Evolutionary conservation across 1,140 invertebrate genomes (phyloP).

Genomic region (Tribolium madens): DNA sequence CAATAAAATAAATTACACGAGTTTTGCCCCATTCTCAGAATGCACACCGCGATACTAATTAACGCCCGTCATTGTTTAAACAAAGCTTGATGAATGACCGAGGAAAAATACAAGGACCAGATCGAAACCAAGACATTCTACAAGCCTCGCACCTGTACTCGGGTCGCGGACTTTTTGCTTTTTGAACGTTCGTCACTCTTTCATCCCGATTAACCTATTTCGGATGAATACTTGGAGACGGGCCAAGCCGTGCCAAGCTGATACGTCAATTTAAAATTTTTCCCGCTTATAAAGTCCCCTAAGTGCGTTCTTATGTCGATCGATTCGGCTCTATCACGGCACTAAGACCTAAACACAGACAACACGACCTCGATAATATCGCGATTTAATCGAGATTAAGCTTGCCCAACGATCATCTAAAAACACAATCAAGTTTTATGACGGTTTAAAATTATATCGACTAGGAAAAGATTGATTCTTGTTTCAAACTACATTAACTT

Average conservation of each 20-base stretch:
- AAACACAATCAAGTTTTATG: constrained; percentile 15
- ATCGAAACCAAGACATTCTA: constrained; percentile 7
- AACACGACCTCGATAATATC: constrained; percentile 13
- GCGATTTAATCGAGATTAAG: constrained; percentile 30
- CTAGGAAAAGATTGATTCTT: neutral
- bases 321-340: constrained; percentile 18
- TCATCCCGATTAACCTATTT: constrained; percentile 27
- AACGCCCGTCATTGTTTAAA: constrained; percentile 32
- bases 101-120: constrained; percentile 4
- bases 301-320: constrained; percentile 43
- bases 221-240: constrained; percentile 7
- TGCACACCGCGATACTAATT: constrained; percentile 13
- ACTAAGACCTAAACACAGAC: constrained; percentile 14
- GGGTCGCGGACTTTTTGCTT: neutral
- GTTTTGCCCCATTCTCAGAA: constrained; percentile 9
- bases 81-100: constrained; percentile 24
- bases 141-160: neutral
- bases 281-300: constrained; percentile 13
- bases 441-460: constrained; percentile 15
- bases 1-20: constrained; percentile 36
- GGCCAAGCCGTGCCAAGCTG: constrained; percentile 31
- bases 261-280: constrained; percentile 41
- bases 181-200: constrained; percentile 6
- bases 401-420: constrained; percentile 18
- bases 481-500: neutral